A percentile compares a stretch with the other conserved stretches of the same genome.
Conservation (phyloP, 1,140 invertebrate genomes). For the Metopolophium dirhodum region DNA sequence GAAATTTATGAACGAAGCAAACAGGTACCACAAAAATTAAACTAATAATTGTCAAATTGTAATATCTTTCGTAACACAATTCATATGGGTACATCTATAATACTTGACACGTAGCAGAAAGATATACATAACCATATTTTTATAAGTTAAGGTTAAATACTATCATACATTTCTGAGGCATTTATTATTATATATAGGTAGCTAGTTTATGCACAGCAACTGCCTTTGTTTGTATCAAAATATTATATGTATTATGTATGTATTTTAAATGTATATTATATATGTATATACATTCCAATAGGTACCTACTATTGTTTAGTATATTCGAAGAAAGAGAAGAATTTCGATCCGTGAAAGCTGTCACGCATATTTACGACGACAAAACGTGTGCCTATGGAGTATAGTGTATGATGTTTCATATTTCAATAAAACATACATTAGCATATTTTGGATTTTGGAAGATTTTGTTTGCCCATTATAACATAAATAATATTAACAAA, state of each 20-base stretch:
- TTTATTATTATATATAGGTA: no score
- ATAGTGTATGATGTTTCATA: not conserved
- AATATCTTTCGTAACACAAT: not conserved
- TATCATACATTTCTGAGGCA: no score
- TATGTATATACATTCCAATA: not conserved
- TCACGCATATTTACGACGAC: not conserved
- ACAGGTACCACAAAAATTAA: not conserved
- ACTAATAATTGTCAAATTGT: not conserved
- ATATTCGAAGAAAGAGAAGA: not conserved
- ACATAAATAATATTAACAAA: not conserved
- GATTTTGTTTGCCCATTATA: not conserved
- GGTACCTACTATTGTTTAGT: not conserved
- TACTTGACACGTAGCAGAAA: no score
- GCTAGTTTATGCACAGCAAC: no score
- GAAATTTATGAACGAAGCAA: not conserved
- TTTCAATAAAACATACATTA: not conserved
- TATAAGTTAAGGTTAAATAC: no score
- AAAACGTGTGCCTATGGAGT: not conserved
- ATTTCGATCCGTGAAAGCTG: not conserved
- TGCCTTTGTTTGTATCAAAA: no score
- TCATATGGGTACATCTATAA: no score
- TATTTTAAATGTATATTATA: no score
- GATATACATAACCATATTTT: no score
- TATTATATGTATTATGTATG: not conserved
- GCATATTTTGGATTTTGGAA: not conserved